Percentiles rank a stretch among this genome's conserved stretches.
phyloP scores from a whole-genome alignment of 1,140 invertebrate genomes.

The Caenorhabditis briggsae region DNA sequence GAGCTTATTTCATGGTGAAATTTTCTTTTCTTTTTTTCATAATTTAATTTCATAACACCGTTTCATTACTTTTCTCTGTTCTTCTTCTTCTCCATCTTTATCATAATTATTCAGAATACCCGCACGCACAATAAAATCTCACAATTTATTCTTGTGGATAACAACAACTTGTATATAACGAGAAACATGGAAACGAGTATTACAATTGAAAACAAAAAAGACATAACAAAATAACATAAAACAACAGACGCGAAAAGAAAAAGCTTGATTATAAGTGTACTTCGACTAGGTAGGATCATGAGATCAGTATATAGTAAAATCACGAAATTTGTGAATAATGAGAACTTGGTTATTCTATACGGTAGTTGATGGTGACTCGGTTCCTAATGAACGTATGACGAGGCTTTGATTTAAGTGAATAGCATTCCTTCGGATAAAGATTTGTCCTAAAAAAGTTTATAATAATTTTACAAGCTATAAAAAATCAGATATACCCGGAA shows the following conservation, averaged over 20 bases:
- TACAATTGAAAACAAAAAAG: background rate
- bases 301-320: too few species aligned
- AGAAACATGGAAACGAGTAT: too few species aligned
- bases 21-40: background rate
- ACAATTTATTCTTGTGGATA: background rate
- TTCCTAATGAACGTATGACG: too few species aligned
- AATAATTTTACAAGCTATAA: too few species aligned
- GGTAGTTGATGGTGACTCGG: too few species aligned
- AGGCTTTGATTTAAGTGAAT: background rate
- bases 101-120: conserved; percentile 27
- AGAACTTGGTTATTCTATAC: too few species aligned
- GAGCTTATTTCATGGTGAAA: conserved; percentile 56
- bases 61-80: background rate
- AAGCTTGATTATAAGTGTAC: background rate
- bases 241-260: too few species aligned
- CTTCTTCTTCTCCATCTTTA: background rate
- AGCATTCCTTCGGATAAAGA: background rate
- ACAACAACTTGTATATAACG: background rate
- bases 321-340: too few species aligned
- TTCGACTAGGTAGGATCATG: too few species aligned
- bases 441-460: background rate
- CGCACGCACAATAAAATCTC: conserved; percentile 36
- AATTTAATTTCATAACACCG: conserved; percentile 28
- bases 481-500: background rate
- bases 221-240: conserved; percentile 1